Conservation (phyloP, 2,113 vertebrate species). For the Melanocharis versteri region DNA sequence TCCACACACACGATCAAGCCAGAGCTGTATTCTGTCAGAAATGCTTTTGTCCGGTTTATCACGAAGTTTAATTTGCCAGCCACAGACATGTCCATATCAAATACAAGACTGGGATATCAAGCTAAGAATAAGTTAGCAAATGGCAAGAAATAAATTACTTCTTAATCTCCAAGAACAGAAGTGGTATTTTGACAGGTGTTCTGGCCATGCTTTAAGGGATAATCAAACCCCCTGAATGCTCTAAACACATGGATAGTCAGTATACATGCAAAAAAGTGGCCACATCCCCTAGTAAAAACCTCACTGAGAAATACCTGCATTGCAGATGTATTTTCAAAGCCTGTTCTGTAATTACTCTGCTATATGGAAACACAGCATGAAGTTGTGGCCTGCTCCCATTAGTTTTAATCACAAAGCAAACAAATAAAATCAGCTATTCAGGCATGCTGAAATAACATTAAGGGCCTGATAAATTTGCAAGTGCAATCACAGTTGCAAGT, state of each 20-base stretch:
- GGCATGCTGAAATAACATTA: not conserved
- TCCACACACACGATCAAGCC: fast-evolving
- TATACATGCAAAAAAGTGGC: not conserved
- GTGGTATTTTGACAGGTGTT: not conserved
- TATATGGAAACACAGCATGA: slow-evolving; percentile 2
- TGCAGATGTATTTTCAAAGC: slow-evolving; percentile 33
- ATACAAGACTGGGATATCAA: not conserved
- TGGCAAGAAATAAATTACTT: not conserved
- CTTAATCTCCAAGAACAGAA: not conserved
- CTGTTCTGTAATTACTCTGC: not conserved
- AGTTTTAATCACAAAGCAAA: slow-evolving; percentile 24
- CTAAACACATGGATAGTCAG: not conserved
- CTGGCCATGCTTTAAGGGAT: not conserved
- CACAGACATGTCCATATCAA: not conserved
- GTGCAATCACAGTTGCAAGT: not conserved
- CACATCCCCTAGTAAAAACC: not conserved
- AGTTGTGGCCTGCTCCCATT: not conserved
- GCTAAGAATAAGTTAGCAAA: not conserved
- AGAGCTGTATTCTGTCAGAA: not conserved
- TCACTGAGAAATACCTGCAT: not conserved
- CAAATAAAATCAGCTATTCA: slow-evolving; percentile 15
- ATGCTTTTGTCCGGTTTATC: not conserved
- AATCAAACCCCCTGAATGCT: not conserved
- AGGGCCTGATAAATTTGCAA: slow-evolving; percentile 1
- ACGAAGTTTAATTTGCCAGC: not conserved